Conservation (phyloP, 1,140 invertebrate genomes). For the Calliopsis andreniformis region DNA sequence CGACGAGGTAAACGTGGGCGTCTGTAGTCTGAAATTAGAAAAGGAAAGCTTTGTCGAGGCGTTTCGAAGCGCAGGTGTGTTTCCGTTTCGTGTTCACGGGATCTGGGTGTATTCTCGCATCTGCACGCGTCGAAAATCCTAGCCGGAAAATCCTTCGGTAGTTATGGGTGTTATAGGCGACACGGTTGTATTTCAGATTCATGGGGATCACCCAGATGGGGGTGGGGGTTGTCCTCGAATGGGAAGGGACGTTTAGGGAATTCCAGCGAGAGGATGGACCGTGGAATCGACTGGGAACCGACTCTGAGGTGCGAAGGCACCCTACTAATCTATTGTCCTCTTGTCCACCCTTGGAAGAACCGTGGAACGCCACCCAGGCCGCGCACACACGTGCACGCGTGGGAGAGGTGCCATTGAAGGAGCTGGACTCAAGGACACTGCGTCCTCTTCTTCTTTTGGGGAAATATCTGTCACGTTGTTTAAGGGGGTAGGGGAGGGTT, state of each 20-base stretch:
- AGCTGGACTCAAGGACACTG: not conserved
- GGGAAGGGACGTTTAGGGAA: slow-evolving; percentile 41
- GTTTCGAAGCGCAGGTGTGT: slow-evolving; percentile 11
- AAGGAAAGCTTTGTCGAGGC: not conserved
- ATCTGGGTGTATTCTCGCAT: slow-evolving; percentile 14
- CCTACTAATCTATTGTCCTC: slow-evolving; percentile 65
- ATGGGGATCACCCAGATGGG: slow-evolving; percentile 15
- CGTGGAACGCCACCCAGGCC: slow-evolving; percentile 12
- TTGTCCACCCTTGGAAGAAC: slow-evolving; percentile 43
- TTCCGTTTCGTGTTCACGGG: not conserved
- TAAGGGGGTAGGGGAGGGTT: too few relatives aligned
- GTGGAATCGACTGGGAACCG: slow-evolving; percentile 44
- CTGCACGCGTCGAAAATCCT: not conserved
- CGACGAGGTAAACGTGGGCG: not conserved
- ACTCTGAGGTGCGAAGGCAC: slow-evolving; percentile 59
- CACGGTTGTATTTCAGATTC: slow-evolving; percentile 49
- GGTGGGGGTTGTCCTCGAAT: slow-evolving; percentile 21
- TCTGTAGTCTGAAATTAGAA: not conserved
- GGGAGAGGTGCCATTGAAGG: not conserved
- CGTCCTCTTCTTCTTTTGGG: not conserved
- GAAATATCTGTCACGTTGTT: slow-evolving; percentile 49
- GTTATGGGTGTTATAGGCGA: not conserved
- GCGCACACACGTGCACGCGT: slow-evolving; percentile 9
- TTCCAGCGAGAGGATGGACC: slow-evolving; percentile 40
- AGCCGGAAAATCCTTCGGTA: slow-evolving; percentile 1